These are phyloP conservation scores for Brachionichthys hirsutus DNA, from an alignment of 2,113 vertebrate species.

Conservation along the genomic window DNA sequence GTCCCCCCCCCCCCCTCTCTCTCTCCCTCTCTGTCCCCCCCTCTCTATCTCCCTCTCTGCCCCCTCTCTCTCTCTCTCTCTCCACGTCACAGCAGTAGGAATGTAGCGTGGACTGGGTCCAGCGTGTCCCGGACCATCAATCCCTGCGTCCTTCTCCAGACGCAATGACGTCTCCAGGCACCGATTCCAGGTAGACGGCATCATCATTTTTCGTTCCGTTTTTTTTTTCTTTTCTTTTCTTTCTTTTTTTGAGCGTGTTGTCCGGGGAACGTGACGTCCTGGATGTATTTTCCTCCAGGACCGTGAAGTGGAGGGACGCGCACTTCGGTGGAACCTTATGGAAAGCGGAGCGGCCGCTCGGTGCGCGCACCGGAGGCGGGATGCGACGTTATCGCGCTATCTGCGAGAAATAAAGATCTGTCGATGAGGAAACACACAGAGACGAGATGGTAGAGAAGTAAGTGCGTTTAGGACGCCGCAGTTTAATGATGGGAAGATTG, in stretches of 20 bases:
- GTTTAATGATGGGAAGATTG: background rate
- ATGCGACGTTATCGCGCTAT: constrained; percentile 12
- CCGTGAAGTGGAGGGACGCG: constrained; percentile 27
- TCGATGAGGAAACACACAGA: constrained; percentile 58
- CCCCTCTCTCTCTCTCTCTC: constrained; percentile 4
- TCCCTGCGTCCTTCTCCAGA: background rate
- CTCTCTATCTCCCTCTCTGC: constrained; percentile 1
- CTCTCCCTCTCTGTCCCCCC: constrained; percentile 12
- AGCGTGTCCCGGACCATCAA: too few relatives aligned
- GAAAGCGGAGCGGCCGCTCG: constrained; percentile 27
- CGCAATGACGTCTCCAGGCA: constrained; percentile 33
- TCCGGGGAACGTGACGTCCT: constrained; percentile 57
- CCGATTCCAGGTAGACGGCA: constrained; percentile 14
- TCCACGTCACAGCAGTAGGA: too few relatives aligned
- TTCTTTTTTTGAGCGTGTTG: constrained; percentile 13
- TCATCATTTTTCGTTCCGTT: constrained; percentile 3
- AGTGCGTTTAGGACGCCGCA: constrained; percentile 41
- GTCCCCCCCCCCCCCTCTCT: background rate
- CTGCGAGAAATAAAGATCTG: constrained; percentile 29
- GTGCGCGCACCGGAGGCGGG: constrained; percentile 15
- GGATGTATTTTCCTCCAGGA: constrained; percentile 45
- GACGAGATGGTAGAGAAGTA: constrained; percentile 78
- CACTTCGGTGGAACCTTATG: constrained; percentile 47
- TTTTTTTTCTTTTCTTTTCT: too few relatives aligned
- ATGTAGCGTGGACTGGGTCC: too few relatives aligned